Percentiles rank a stretch among this genome's conserved stretches.
Evolutionary conservation across 1,140 invertebrate genomes (phyloP).

Genomic region (Halyomorpha halys): DNA sequence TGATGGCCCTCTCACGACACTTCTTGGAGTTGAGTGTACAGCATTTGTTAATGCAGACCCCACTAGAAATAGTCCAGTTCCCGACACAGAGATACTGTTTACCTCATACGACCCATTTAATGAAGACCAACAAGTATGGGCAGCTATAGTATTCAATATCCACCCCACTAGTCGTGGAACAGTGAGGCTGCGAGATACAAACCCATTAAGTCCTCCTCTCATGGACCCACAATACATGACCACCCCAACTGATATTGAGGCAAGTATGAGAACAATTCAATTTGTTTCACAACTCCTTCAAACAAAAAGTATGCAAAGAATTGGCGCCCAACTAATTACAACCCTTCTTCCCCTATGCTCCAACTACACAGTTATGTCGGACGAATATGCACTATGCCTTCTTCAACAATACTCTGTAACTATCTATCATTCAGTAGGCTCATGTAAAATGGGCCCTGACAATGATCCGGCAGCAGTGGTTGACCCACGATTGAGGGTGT

Average conservation of each 20-base stretch:
- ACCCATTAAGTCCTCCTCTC: slow-evolving; percentile 49
- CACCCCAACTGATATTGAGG: slow-evolving; percentile 39
- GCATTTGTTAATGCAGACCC: slow-evolving; percentile 37
- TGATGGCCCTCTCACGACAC: slow-evolving; percentile 35
- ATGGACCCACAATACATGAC: slow-evolving; percentile 57
- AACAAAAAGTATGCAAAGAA: slow-evolving; percentile 43
- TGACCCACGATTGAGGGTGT: slow-evolving; percentile 34
- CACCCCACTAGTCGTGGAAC: slow-evolving; percentile 62
- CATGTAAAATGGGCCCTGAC: slow-evolving; percentile 38
- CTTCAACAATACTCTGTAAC: not conserved
- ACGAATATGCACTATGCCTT: not conserved
- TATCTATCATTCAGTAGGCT: slow-evolving; percentile 36
- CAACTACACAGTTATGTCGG: not conserved
- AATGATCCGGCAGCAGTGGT: slow-evolving; percentile 36
- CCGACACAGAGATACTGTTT: slow-evolving; percentile 4
- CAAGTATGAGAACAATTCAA: slow-evolving; percentile 34
- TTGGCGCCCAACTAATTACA: not conserved
- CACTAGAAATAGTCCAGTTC: slow-evolving; percentile 37
- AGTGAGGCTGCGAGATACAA: slow-evolving; percentile 42
- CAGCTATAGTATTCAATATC: slow-evolving; percentile 46
- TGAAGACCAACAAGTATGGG: not conserved
- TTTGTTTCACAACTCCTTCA: slow-evolving; percentile 5
- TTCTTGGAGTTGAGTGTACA: slow-evolving; percentile 30
- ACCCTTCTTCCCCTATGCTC: not conserved
- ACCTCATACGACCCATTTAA: not conserved